Conservation (phyloP, 2,888 invertebrate genomes). For the Temnothorax rugatulus region DNA sequence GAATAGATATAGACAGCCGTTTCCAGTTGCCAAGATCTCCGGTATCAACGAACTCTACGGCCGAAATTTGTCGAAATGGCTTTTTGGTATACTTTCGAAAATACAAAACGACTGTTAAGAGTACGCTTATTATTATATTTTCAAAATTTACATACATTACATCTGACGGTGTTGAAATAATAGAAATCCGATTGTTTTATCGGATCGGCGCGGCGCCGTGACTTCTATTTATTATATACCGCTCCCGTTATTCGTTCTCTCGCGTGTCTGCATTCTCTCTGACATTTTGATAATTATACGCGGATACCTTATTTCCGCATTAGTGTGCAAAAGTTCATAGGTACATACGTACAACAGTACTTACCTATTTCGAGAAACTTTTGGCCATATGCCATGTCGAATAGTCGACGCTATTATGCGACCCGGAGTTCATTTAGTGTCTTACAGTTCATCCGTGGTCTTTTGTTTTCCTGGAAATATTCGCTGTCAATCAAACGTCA, state of each 20-base stretch:
- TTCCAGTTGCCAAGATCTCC: constrained; percentile 56
- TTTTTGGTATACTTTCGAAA: background rate
- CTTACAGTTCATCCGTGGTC: constrained; percentile 35
- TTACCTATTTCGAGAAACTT: constrained; percentile 78
- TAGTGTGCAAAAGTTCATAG: constrained; percentile 60
- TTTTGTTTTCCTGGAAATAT: constrained; percentile 6
- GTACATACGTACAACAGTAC: constrained; percentile 55
- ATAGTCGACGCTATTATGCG: constrained; percentile 77
- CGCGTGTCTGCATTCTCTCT: constrained; percentile 27
- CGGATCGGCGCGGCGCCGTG: background rate
- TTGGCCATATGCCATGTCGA: constrained; percentile 74
- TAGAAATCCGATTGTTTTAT: background rate
- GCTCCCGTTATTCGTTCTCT: background rate
- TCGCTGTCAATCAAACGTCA: constrained; percentile 13
- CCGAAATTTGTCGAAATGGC: constrained; percentile 28
- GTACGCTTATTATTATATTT: background rate
- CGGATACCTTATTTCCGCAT: constrained; percentile 60
- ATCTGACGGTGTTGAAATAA: background rate
- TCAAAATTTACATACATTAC: background rate
- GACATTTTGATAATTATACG: constrained; percentile 34
- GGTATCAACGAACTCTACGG: constrained; percentile 61
- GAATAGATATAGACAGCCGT: background rate
- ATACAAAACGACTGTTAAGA: background rate
- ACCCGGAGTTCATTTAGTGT: constrained; percentile 72
- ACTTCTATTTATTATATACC: background rate